Base-by-base conservation (phyloP, 2,797 vertebrate species). In the Gambelia wislizenii region DNA sequence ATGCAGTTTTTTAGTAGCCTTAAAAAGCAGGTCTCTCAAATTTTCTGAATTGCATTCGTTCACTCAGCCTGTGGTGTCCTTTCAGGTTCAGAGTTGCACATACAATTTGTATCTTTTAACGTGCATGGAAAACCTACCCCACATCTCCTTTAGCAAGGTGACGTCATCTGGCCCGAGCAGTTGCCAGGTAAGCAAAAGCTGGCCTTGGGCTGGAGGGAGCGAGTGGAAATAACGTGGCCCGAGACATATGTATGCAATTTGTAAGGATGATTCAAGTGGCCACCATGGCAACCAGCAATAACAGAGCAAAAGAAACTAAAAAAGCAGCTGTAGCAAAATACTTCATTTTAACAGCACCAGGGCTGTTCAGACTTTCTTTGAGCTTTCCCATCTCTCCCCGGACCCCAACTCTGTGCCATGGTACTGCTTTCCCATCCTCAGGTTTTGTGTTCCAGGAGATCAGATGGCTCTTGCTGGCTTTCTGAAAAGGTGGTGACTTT, bases 281-380 rank as follows among this genome's bases (percentile, higher is more conserved):
- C 90, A 90, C 93, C 91, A 95, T 95, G 93, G 95, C 93, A 96
- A 96, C 94, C 6, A 84, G 92, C 94, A 93, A 93, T 96, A 96
- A 97, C 95, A 96, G 93, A 94, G 94, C 90, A 89, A 84, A 92
- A 95, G 95, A 94, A 93, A 79, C 92, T 95, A 94, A 93, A 91
- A 94, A 94, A 92, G 77, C 84, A 91, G 94, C 86, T 56, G 25
- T 93, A 92, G 88, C 10, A 30, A 77, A 52, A 44, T 8, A 10
- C 92, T 94, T 92, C 85, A 6, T 92, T 95, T 95, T 92, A 92
- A 90, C 72, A 91, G 93, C 70, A 2, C 22, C 2, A 0, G 72
- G 78, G 93, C 89, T 92, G 61, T 91, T 94, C 84, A 88, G 93
- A 87, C 90, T 96, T 93, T 94, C 92, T 95, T 83, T 91, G 72